phyloP scores from a whole-genome alignment of 1,140 invertebrate genomes.

The Brachionus calyciflorus region DNA sequence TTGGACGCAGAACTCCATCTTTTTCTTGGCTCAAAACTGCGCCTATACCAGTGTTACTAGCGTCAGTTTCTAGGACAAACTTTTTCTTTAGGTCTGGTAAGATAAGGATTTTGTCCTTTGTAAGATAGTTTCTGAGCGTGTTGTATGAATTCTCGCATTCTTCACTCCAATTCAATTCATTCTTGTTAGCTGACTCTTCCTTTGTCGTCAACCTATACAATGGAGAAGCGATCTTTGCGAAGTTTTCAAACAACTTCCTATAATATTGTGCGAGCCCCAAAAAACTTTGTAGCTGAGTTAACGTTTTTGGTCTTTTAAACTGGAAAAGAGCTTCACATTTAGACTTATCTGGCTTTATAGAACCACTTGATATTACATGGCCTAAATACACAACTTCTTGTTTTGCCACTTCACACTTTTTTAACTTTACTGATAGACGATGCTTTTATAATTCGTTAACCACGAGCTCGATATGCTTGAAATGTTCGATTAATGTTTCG shows the following conservation, averaged over 20 bases:
- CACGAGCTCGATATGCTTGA: not conserved
- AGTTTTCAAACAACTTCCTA: conserved; percentile 58
- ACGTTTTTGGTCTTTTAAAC: not conserved
- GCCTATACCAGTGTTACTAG: too few relatives aligned
- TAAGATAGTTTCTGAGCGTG: conserved; percentile 51
- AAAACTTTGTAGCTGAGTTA: conserved; percentile 48
- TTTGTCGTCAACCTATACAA: too few relatives aligned
- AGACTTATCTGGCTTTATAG: not conserved
- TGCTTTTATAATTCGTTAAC: not conserved
- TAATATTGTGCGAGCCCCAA: conserved; percentile 51
- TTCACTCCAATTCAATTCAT: too few relatives aligned
- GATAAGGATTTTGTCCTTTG: not conserved
- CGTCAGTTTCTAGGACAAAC: too few relatives aligned
- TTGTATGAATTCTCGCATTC: conserved; percentile 55
- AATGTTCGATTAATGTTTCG: not conserved
- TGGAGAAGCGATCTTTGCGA: conserved; percentile 55
- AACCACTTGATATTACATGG: not conserved
- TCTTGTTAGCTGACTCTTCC: too few relatives aligned
- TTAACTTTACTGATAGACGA: not conserved
- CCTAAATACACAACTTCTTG: not conserved
- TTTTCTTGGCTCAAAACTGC: conserved; percentile 57
- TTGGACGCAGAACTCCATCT: not conserved
- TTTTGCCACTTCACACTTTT: not conserved
- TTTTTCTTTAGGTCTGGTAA: conserved; percentile 52
- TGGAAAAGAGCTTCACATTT: not conserved